phyloP scores from a whole-genome alignment of 2,888 invertebrate genomes.

The Hydriomena furcata region DNA sequence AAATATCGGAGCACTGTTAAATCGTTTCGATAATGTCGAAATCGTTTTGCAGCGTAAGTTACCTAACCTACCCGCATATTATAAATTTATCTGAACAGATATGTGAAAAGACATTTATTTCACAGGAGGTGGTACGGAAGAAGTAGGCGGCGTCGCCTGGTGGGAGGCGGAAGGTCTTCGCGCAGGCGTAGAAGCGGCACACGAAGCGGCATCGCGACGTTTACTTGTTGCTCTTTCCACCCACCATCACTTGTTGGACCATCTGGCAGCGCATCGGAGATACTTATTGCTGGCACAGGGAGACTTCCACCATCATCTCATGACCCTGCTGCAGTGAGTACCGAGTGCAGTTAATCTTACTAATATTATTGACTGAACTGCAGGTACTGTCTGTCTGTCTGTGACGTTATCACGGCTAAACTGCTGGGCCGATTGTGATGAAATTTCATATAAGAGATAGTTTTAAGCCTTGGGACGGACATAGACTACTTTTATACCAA shows the following conservation, averaged over 20 bases:
- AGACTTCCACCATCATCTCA: slow-evolving; percentile 96
- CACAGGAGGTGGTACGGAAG: slow-evolving; percentile 28
- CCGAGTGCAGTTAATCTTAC: neutral
- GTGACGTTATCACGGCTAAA: too few relatives aligned
- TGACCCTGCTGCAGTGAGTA: slow-evolving; percentile 94
- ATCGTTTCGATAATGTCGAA: too few relatives aligned
- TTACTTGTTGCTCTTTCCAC: slow-evolving; percentile 93
- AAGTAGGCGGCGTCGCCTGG: slow-evolving; percentile 63
- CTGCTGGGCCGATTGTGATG: too few relatives aligned
- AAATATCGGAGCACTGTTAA: too few relatives aligned
- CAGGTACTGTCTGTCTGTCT: too few relatives aligned
- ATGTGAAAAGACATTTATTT: neutral
- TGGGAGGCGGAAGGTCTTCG: slow-evolving; percentile 86
- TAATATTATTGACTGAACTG: too few relatives aligned
- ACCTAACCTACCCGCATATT: too few relatives aligned
- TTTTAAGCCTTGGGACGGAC: too few relatives aligned
- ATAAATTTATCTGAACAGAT: too few relatives aligned
- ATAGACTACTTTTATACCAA: too few relatives aligned
- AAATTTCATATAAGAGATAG: too few relatives aligned
- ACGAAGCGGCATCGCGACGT: slow-evolving; percentile 92
- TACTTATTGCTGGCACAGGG: slow-evolving; percentile 97
- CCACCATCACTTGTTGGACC: slow-evolving; percentile 94
- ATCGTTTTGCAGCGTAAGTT: too few relatives aligned
- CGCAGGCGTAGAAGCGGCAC: slow-evolving; percentile 91
- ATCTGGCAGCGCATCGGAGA: slow-evolving; percentile 94